Evolutionary conservation across 2,888 invertebrate species (phyloP).

Genomic region (Exephanes ischioxanthus): DNA sequence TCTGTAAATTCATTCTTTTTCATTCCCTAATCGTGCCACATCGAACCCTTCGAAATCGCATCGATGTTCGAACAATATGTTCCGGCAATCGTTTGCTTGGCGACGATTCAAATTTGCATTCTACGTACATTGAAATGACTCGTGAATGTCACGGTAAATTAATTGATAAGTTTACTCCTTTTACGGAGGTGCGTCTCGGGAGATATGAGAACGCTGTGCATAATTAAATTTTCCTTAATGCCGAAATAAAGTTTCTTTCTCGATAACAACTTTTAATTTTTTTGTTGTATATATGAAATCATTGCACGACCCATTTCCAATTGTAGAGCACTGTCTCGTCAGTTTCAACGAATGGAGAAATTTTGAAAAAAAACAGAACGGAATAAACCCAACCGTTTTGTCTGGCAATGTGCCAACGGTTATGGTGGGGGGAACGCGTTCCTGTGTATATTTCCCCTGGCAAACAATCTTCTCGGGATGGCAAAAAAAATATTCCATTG

Average conservation of each 20-base stretch:
- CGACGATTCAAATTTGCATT: slow-evolving; percentile 24
- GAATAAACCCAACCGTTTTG: neutral
- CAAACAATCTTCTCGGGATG: neutral
- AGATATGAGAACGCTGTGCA: neutral
- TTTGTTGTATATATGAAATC: neutral
- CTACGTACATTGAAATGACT: neutral
- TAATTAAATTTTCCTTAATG: slow-evolving; percentile 19
- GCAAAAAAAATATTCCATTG: neutral
- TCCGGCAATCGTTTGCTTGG: slow-evolving; percentile 4
- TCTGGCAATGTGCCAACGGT: neutral
- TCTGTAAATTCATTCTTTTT: slow-evolving; percentile 9
- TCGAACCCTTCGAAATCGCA: neutral
- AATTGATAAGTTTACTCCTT: slow-evolving; percentile 4
- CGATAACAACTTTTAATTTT: neutral
- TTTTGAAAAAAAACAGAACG: neutral
- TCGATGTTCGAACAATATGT: slow-evolving; percentile 9
- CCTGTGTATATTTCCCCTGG: neutral
- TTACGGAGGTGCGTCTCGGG: neutral
- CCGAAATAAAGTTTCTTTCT: slow-evolving; percentile 7
- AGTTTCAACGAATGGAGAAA: neutral
- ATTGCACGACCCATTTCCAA: slow-evolving; percentile 9
- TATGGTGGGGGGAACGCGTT: neutral
- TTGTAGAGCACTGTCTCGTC: neutral
- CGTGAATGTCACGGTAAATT: slow-evolving; percentile 1
- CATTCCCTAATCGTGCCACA: neutral